Evolutionary conservation across 2,113 vertebrate species (phyloP).

Genomic region (Gnathonemus longibarbis): DNA sequence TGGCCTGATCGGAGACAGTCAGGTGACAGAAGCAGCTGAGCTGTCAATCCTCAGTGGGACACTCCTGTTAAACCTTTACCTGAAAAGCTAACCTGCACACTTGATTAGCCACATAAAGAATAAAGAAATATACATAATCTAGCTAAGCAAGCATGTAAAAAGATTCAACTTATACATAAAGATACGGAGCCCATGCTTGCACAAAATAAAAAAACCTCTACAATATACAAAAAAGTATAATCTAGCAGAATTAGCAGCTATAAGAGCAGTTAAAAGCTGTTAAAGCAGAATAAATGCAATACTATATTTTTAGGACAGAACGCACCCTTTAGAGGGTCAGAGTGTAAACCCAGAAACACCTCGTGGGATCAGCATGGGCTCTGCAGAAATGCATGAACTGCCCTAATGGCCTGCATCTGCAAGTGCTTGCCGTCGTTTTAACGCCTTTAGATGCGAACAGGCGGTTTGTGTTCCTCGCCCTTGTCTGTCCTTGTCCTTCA

Average conservation of each 20-base stretch:
- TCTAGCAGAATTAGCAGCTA: background rate
- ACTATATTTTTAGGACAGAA: background rate
- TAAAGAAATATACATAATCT: background rate
- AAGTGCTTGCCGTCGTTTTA: background rate
- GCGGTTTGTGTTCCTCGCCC: slow-evolving; percentile 65
- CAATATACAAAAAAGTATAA: background rate
- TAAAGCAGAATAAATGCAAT: background rate
- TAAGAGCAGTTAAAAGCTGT: background rate
- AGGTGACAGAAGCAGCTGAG: background rate
- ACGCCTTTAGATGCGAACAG: slow-evolving; percentile 56
- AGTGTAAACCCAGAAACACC: background rate
- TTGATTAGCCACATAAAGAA: background rate
- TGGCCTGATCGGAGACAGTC: background rate
- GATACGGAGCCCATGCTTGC: background rate
- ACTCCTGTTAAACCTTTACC: background rate
- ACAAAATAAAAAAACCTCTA: background rate
- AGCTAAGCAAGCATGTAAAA: background rate
- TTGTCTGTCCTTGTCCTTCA: slow-evolving; percentile 46
- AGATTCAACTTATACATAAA: background rate
- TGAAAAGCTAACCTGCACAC: background rate
- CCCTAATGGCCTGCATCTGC: background rate
- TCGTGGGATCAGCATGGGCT: background rate
- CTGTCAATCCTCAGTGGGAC: background rate
- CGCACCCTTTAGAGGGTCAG: background rate
- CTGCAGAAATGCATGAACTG: background rate